Evolutionary conservation across 2,113 vertebrate species (phyloP).

Genomic region (Xyrauchen texanus): DNA sequence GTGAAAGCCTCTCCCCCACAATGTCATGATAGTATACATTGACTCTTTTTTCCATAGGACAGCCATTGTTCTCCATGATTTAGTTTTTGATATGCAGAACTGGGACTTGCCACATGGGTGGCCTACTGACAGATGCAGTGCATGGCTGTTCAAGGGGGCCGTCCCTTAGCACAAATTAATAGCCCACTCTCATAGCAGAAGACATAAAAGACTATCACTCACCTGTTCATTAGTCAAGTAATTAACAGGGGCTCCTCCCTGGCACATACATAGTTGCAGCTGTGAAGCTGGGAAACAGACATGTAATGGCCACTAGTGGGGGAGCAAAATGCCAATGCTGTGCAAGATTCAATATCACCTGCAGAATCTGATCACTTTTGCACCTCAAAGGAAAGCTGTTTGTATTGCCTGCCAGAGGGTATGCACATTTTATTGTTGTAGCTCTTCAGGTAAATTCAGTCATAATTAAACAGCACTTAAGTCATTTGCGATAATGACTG

Average conservation of each 20-base stretch:
- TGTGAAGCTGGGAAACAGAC: conserved; percentile 38
- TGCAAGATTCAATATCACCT: background rate
- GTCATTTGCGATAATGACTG: too few species aligned
- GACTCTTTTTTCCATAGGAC: background rate
- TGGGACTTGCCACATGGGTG: background rate
- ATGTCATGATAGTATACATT: too few species aligned
- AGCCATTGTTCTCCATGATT: background rate
- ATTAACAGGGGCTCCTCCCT: conserved; percentile 49
- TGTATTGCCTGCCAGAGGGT: background rate
- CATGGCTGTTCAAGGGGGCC: conserved; percentile 31
- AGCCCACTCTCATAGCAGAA: conserved; percentile 32
- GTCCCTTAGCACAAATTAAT: conserved; percentile 31
- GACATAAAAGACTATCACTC: conserved; percentile 29
- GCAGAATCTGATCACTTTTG: background rate
- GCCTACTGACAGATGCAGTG: conserved; percentile 20
- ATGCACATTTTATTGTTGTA: background rate
- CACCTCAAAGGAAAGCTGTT: background rate
- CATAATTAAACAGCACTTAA: too few species aligned
- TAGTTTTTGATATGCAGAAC: background rate
- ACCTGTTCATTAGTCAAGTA: conserved; percentile 53
- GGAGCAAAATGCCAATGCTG: conserved; percentile 20
- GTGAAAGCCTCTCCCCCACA: background rate
- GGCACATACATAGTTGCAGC: conserved; percentile 47
- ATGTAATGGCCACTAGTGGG: conserved; percentile 4
- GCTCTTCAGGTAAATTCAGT: background rate